Evolutionary conservation across 2,113 vertebrate species (phyloP).

Genomic region (Bambusicola thoracicus): DNA sequence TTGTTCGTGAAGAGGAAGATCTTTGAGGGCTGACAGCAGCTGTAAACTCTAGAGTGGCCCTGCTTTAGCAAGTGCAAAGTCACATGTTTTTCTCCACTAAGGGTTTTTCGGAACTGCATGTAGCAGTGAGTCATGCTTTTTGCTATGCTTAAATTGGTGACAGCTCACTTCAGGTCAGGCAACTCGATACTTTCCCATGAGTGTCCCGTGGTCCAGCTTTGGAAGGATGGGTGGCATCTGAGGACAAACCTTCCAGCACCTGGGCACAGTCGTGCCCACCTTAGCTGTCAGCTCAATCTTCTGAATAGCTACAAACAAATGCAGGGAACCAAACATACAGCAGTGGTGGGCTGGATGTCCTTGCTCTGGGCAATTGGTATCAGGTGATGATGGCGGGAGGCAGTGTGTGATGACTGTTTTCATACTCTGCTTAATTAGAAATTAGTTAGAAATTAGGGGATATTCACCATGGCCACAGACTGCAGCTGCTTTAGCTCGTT

Average conservation of each 20-base stretch:
- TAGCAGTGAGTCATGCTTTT: conserved; percentile 56
- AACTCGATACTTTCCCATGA: neutral
- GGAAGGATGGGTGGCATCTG: neutral
- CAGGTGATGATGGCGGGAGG: neutral
- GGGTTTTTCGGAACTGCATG: conserved; percentile 38
- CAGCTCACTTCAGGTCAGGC: conserved; percentile 38
- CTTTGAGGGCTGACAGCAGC: conserved; percentile 59
- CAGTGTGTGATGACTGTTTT: neutral
- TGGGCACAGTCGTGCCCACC: neutral
- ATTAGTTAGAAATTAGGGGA: neutral
- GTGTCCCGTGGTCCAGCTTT: neutral
- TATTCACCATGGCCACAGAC: neutral
- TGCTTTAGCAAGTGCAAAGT: conserved; percentile 66
- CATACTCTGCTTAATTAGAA: neutral
- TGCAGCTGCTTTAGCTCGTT: neutral
- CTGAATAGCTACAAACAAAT: neutral
- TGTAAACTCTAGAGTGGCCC: conserved; percentile 69
- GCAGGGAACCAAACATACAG: neutral
- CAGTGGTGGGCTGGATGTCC: neutral
- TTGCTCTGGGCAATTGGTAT: neutral
- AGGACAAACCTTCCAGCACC: neutral
- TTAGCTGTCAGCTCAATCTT: neutral
- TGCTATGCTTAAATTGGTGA: conserved; percentile 42
- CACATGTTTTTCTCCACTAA: conserved; percentile 67
- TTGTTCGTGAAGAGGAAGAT: conserved; percentile 72